Percentiles rank a stretch among this genome's conserved stretches.
These are phyloP conservation scores for Zosterops lateralis DNA, from an alignment of 2,113 vertebrate genomes.

Conservation along the genomic window DNA sequence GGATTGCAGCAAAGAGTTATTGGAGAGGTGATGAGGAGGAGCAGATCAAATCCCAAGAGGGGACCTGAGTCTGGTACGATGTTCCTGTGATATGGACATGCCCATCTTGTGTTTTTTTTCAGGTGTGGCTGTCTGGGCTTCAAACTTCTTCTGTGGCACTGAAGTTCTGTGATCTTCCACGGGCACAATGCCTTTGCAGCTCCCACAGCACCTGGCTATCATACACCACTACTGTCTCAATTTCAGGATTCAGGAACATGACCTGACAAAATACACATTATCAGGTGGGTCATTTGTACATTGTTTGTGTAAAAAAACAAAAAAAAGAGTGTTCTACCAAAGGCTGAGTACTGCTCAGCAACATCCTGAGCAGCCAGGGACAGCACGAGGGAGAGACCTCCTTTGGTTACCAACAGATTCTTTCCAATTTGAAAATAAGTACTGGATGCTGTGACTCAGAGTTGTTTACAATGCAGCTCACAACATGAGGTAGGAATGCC, in stretches of 20 bases:
- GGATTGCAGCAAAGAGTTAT: background rate
- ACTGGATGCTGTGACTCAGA: background rate
- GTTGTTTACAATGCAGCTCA: background rate
- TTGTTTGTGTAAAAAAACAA: background rate
- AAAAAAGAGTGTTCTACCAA: background rate
- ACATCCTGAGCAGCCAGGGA: background rate
- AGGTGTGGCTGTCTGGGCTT: background rate
- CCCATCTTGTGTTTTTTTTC: background rate
- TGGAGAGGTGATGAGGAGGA: background rate
- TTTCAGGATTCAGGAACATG: background rate
- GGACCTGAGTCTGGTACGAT: background rate
- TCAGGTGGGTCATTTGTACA: background rate
- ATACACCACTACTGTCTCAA: fast-evolving
- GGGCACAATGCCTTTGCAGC: background rate
- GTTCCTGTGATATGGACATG: background rate
- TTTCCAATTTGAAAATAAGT: background rate
- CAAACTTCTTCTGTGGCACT: background rate
- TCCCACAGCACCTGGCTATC: fast-evolving
- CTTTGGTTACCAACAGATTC: background rate
- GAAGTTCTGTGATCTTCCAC: background rate
- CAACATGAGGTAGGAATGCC: background rate
- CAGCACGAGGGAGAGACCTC: background rate
- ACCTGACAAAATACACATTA: background rate
- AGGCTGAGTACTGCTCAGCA: background rate
- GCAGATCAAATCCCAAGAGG: background rate